phyloP scores from a whole-genome alignment of 2,113 vertebrate genomes.

The Myocastor coypus region DNA sequence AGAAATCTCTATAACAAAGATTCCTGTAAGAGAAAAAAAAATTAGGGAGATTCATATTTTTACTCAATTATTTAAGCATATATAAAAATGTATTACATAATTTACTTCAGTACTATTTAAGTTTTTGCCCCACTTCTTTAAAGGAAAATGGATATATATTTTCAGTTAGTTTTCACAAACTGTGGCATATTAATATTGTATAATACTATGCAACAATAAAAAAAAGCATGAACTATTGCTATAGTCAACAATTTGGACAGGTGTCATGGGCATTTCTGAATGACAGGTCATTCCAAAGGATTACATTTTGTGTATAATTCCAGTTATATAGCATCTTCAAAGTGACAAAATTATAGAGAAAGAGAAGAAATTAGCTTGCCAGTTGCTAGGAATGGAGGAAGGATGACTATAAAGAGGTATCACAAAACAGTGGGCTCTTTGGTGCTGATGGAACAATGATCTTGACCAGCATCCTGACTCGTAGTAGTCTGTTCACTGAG shows the following conservation, averaged over 20 bases:
- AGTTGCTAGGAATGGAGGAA: not conserved
- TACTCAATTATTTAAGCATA: conserved; percentile 54
- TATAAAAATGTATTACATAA: conserved; percentile 58
- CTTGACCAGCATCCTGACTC: not conserved
- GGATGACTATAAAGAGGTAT: not conserved
- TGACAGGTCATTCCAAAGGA: not conserved
- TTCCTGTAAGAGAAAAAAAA: conserved; percentile 84
- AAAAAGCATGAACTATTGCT: conserved; percentile 6
- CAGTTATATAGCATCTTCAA: conserved; percentile 7
- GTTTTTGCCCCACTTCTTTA: not conserved
- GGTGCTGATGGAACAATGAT: not conserved
- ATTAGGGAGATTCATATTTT: conserved; percentile 55
- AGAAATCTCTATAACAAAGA: conserved; percentile 84
- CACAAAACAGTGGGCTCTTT: not conserved
- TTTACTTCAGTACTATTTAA: conserved; percentile 34
- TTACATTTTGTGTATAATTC: not conserved
- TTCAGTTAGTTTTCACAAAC: conserved; percentile 45
- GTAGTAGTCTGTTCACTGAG: not conserved
- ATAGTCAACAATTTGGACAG: not conserved
- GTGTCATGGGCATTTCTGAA: not conserved
- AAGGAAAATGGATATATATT: conserved; percentile 44
- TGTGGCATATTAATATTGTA: not conserved
- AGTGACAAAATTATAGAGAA: not conserved
- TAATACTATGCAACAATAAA: conserved; percentile 48
- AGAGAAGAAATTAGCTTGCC: conserved; percentile 9